Evolutionary conservation across 2,113 vertebrate genomes (phyloP), one percentile per base, ranked within the genome.

Genomic region (Beaufortia kweichowensis): DNA sequence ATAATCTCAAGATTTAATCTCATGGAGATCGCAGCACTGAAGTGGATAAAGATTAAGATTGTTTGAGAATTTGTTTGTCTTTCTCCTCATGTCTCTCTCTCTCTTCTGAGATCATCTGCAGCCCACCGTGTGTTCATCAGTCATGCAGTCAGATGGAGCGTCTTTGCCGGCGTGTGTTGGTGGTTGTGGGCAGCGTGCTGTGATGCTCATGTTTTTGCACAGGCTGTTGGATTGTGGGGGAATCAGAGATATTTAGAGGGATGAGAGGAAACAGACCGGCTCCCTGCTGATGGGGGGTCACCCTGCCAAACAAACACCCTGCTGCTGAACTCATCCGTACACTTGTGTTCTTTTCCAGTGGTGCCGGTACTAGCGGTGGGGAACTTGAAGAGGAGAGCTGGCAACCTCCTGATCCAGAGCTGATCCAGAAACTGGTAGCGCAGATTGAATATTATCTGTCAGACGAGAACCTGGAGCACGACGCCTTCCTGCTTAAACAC

Each of bases 391-490:
- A 87, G 11, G 94, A 96, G 1, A 93, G 94, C 87, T 98, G 97
- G 97, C 94, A 92, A 87, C 94, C 95, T 10, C 97, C 97, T 0
- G 95, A 95, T 21, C 56, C 88, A 2, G 95, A 96, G 12, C 91
- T 98, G 64, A 94, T 93, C 81, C 91, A 92, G 87, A 97, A 96
- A 76, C 86, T 99, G 86, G 90, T 98, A 59, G 81, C 92, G 17
- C 96, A 98, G 92, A 97, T 98, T 0, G 97, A 99, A 60, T 98
- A 95, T 84, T 98, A 99, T 86, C 93, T 99, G 82, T 99, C 97
- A 0, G 96, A 99, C 46, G 96, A 97, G 67, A 98, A 98, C 90
- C 92, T 99, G 82, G 95, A 98, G 87, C 97, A 95, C 53, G 97
- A 99, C 0, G 95, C 97, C 82, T 99, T 99, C 84, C 92, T 99